Evolutionary conservation across 92 coral and sea anemone genomes (phyloP).

Genomic region (Porites divaricata): DNA sequence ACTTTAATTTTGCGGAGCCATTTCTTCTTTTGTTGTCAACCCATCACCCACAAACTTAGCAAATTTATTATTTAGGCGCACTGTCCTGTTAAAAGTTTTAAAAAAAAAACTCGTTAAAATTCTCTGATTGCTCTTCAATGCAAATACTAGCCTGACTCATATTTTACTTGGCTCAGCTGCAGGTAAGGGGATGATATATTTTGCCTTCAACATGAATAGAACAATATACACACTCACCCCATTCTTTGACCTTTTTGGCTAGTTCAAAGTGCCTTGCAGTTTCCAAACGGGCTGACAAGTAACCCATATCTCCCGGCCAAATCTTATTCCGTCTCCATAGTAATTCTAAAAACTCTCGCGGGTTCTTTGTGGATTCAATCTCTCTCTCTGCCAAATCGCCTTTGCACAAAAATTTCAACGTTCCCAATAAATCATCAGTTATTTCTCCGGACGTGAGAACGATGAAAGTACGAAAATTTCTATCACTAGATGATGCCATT

Average conservation of each 20-base stretch:
- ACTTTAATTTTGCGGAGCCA: too few species aligned
- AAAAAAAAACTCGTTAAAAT: too few species aligned
- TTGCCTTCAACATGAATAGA: not conserved
- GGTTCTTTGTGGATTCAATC: not conserved
- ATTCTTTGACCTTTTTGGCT: not conserved
- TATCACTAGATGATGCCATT: not conserved
- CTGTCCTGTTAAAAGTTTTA: too few species aligned
- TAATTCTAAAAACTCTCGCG: not conserved
- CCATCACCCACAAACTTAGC: too few species aligned
- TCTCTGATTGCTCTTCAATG: too few species aligned
- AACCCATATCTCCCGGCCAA: not conserved
- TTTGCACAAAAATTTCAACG: not conserved
- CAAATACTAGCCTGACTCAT: too few species aligned
- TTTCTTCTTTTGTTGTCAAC: too few species aligned
- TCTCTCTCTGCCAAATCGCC: conserved; percentile 5
- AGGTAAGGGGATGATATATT: not conserved
- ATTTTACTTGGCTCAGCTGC: too few species aligned
- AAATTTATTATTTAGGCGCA: too few species aligned
- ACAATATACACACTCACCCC: not conserved
- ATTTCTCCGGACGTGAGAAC: not conserved
- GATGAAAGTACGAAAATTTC: not conserved
- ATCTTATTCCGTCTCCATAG: not conserved
- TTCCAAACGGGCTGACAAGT: not conserved
- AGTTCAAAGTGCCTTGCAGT: not conserved
- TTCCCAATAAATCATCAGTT: not conserved